These are phyloP conservation scores for Rhysida immarginata DNA, from an alignment of 1,140 invertebrate genomes.

Conservation along the genomic window DNA sequence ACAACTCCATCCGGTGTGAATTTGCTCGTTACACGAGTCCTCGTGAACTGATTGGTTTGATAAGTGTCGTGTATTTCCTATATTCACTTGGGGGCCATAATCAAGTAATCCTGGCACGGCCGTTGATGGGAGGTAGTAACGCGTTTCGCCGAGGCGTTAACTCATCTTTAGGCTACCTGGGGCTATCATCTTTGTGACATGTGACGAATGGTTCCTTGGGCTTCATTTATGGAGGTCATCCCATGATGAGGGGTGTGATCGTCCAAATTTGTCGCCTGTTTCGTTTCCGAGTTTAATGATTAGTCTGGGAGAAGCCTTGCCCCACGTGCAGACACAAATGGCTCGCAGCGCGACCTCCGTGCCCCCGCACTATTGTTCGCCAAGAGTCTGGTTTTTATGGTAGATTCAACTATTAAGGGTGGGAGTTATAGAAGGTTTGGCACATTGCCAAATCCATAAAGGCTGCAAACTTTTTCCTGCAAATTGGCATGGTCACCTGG, in stretches of 20 bases:
- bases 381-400: slow-evolving; percentile 2
- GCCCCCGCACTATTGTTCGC: background rate
- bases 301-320: background rate
- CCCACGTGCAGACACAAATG: background rate
- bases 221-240: background rate
- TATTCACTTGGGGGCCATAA: too few relatives aligned
- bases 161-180: too few relatives aligned
- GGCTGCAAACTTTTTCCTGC: slow-evolving; percentile 7
- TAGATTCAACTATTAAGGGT: background rate
- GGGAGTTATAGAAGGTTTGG: slow-evolving; percentile 6
- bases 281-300: background rate
- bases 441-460: slow-evolving; percentile 4
- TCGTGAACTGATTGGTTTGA: too few relatives aligned
- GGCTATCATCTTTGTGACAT: too few relatives aligned
- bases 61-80: too few relatives aligned
- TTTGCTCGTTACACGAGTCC: too few relatives aligned
- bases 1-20: too few relatives aligned
- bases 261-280: background rate
- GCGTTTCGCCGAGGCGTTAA: too few relatives aligned
- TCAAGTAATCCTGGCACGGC: too few relatives aligned
- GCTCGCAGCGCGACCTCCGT: background rate
- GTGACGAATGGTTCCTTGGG: too few relatives aligned
- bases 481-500: slow-evolving; percentile 9
- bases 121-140: too few relatives aligned
- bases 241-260: background rate